Percentiles rank a stretch among this genome's conserved stretches.
Conservation (phyloP, 1,140 invertebrate species). For the Drosophila neocordata region DNA sequence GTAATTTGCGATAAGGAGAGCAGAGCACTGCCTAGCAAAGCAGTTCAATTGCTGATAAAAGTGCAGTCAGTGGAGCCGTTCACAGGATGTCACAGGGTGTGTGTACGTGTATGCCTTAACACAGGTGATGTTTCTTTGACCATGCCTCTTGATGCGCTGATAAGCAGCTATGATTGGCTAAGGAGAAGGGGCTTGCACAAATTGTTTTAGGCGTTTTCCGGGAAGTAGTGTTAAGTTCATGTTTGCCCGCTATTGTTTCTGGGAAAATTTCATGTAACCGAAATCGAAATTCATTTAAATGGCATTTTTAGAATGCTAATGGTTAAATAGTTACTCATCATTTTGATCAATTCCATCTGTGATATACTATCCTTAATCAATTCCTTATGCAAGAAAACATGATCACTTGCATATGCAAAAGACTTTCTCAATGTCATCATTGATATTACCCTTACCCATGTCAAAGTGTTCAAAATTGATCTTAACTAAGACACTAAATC, state of each 20-base stretch:
- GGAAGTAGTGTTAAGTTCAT: constrained; percentile 72
- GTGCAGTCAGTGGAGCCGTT: constrained; percentile 38
- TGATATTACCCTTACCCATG: constrained; percentile 48
- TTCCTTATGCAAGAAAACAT: constrained; percentile 23
- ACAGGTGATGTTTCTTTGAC: constrained; percentile 52
- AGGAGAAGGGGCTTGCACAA: constrained; percentile 42
- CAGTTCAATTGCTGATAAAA: constrained; percentile 70
- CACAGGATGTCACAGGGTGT: constrained; percentile 53
- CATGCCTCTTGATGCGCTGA: constrained; percentile 25
- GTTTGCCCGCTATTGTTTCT: constrained; percentile 71
- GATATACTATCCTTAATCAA: constrained; percentile 29
- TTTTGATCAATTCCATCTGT: constrained; percentile 1
- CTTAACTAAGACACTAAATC: constrained; percentile 59
- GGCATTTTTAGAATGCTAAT: too few species aligned
- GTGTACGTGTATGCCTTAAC: constrained; percentile 32
- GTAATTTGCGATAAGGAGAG: constrained; percentile 63
- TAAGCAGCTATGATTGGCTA: constrained; percentile 37
- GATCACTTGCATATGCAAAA: constrained; percentile 4
- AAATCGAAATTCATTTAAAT: neutral
- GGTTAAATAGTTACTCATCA: neutral
- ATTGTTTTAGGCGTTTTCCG: constrained; percentile 65
- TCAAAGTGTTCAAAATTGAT: constrained; percentile 35
- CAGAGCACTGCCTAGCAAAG: neutral
- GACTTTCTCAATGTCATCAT: neutral
- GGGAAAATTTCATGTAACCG: constrained; percentile 45